Evolutionary conservation across 2,113 vertebrate genomes (phyloP).

Genomic region (Carettochelys insculpta): DNA sequence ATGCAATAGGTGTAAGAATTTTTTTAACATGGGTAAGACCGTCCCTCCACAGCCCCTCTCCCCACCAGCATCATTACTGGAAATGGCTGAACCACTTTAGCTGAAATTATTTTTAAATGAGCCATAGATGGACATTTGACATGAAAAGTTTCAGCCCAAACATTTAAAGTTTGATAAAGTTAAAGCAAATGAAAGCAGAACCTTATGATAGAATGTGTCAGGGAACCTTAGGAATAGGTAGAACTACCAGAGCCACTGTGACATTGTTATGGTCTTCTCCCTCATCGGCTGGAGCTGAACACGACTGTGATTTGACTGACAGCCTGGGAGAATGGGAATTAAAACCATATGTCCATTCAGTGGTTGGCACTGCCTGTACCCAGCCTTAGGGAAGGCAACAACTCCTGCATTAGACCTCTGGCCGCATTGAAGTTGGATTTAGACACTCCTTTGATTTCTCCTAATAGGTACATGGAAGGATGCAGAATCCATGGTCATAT

Average conservation of each 20-base stretch:
- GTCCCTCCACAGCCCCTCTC: background rate
- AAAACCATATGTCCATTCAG: background rate
- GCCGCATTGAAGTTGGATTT: background rate
- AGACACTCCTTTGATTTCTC: background rate
- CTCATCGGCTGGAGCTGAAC: background rate
- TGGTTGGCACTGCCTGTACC: background rate
- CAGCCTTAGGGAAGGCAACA: background rate
- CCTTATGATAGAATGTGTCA: background rate
- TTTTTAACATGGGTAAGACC: background rate
- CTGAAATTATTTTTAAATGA: background rate
- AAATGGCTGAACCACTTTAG: background rate
- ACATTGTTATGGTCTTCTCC: background rate
- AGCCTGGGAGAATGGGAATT: background rate
- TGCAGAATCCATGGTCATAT: background rate
- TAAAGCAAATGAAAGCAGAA: background rate
- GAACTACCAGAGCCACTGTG: background rate
- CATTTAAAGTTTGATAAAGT: background rate
- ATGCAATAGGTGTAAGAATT: background rate
- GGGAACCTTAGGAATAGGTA: background rate
- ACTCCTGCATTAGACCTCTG: fast-evolving
- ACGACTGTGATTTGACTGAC: background rate
- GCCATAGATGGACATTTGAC: background rate
- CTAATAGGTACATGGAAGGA: background rate
- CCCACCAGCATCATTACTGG: background rate
- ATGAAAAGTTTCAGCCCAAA: background rate